Conservation (phyloP, 2,888 invertebrate genomes). For the Cistogaster globosa region DNA sequence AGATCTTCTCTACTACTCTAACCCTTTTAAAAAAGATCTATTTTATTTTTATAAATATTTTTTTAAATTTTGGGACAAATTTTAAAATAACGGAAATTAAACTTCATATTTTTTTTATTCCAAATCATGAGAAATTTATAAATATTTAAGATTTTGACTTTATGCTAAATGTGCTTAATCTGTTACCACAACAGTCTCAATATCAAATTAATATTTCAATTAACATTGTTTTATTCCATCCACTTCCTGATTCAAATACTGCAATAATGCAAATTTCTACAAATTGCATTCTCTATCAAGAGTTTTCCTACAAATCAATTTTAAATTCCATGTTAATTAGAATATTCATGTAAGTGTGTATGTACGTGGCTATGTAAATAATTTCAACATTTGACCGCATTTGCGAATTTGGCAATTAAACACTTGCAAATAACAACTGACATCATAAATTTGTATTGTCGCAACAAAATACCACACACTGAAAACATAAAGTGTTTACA, state of each 20-base stretch:
- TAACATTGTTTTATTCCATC: not conserved
- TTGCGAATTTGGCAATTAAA: slow-evolving; percentile 60
- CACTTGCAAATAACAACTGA: slow-evolving; percentile 56
- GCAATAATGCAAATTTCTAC: slow-evolving; percentile 1
- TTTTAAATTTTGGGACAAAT: too few species aligned
- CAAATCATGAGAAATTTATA: too few species aligned
- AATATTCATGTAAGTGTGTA: not conserved
- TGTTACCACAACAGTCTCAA: too few species aligned
- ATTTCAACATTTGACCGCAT: slow-evolving; percentile 62
- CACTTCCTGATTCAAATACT: not conserved
- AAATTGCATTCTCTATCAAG: not conserved
- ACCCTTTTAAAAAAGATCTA: too few species aligned
- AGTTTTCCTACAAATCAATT: slow-evolving; percentile 29
- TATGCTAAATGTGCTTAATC: too few species aligned
- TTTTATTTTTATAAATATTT: too few species aligned
- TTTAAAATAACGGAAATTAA: too few species aligned
- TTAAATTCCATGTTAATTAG: not conserved
- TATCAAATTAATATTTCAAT: too few species aligned
- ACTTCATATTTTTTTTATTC: too few species aligned
- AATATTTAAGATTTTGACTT: too few species aligned
- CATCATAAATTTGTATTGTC: slow-evolving; percentile 52
- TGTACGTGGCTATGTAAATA: slow-evolving; percentile 8
- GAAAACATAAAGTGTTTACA: slow-evolving; percentile 43
- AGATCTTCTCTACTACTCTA: too few species aligned
- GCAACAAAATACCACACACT: slow-evolving; percentile 44